phyloP scores from a whole-genome alignment of 2,797 vertebrate species.

The Peromyscus aztecus region DNA sequence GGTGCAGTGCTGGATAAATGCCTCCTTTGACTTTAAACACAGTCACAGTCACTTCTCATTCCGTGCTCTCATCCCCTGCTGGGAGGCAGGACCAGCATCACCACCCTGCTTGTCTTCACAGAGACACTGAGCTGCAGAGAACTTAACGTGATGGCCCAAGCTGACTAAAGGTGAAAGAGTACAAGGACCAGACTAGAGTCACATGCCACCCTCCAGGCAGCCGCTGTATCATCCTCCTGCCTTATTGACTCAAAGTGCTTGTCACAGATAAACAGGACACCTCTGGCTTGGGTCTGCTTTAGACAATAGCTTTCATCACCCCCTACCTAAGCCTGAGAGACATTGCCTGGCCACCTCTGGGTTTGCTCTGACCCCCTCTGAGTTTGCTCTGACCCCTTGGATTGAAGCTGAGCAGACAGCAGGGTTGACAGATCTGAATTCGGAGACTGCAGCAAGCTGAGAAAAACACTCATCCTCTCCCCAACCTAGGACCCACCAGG shows the following conservation, averaged over 20 bases:
- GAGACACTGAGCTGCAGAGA: background rate
- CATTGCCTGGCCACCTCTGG: slow-evolving; percentile 42
- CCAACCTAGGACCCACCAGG: slow-evolving; percentile 73
- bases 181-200: background rate
- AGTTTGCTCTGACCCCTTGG: background rate
- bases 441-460: slow-evolving; percentile 36
- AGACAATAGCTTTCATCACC: slow-evolving; percentile 1
- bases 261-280: slow-evolving; percentile 36
- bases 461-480: slow-evolving; percentile 55
- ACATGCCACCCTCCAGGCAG: background rate
- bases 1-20: background rate
- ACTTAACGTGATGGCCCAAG: background rate
- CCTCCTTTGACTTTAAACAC: background rate
- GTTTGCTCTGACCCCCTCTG: slow-evolving; percentile 14
- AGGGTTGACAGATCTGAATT: slow-evolving; percentile 64
- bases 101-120: background rate
- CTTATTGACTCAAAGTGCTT: slow-evolving; percentile 6
- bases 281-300: slow-evolving; percentile 34
- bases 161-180: background rate
- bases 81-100: background rate
- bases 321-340: slow-evolving; percentile 50
- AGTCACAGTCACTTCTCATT: background rate
- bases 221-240: background rate
- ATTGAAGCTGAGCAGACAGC: slow-evolving; percentile 66
- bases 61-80: background rate